Conservation (phyloP, 1,140 invertebrate species). For the Hermatobates lingyangjiaoensis region DNA sequence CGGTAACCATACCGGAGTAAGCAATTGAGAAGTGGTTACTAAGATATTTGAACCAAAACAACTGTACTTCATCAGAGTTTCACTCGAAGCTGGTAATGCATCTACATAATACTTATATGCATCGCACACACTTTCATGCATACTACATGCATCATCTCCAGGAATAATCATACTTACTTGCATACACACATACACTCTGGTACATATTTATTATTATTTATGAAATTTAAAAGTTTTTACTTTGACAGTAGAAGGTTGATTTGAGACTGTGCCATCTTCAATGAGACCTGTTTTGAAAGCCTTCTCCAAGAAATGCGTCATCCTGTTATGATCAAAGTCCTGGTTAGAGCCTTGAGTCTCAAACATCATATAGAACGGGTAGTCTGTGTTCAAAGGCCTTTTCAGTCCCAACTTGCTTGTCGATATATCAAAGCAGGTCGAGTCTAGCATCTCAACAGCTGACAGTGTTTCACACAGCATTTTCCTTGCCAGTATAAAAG, state of each 20-base stretch:
- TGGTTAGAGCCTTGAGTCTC: constrained; percentile 71
- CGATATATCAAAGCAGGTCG: constrained; percentile 37
- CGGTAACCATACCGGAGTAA: too few relatives aligned
- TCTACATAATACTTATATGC: too few relatives aligned
- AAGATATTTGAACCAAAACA: too few relatives aligned
- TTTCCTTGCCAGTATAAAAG: constrained; percentile 47
- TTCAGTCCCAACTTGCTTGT: constrained; percentile 19
- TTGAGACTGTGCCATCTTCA: constrained; percentile 64
- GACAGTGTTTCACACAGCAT: constrained; percentile 77
- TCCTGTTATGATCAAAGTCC: constrained; percentile 70
- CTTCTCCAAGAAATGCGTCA: constrained; percentile 54
- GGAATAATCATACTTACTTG: too few relatives aligned
- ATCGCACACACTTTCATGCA: too few relatives aligned
- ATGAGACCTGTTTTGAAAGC: constrained; percentile 52
- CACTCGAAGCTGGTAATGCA: too few relatives aligned
- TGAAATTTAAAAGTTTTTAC: too few relatives aligned
- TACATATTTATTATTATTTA: too few relatives aligned
- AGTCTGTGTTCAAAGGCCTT: constrained; percentile 28
- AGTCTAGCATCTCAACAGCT: constrained; percentile 84
- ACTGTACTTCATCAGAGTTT: too few relatives aligned
- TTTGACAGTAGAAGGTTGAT: constrained; percentile 56
- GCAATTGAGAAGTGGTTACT: too few relatives aligned
- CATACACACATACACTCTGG: too few relatives aligned
- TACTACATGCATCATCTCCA: too few relatives aligned
- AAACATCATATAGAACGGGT: constrained; percentile 65